Evolutionary conservation across 1,140 invertebrate genomes (phyloP), one percentile per base, ranked within the genome.

Genomic region (Pachypsylla venusta): DNA sequence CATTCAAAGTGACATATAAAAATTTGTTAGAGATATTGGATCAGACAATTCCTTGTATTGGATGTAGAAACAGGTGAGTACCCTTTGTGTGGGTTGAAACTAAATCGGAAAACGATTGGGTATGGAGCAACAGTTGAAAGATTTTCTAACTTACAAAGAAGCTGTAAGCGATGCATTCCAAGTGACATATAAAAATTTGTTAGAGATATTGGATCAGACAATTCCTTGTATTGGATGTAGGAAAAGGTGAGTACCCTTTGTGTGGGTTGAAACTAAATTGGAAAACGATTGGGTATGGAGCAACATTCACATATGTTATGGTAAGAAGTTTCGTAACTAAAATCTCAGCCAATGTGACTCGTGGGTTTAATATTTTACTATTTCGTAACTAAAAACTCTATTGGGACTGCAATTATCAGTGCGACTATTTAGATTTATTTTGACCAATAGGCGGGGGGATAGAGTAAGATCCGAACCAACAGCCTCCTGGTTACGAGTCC

Each of bases 191-290:
- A 81, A 83, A 64, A 84, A 90, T 72, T 81, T 93, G 59, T 77
- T 89, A 65, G 79, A 80, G 64, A 82, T 92, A 67, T 75, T 94
- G 56, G 83, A 87, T 72, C 87, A 92, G 74, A 83, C 82, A 68
- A 88, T 93, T 67, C 88, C 89, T 56, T 94, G 91, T 78, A 87
- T 93, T 68, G 90, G 91, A 53, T 94, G 90, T 72, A 77, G 89
- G 64, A 79, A 86, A 79, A 92, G 87, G 88, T 89, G 76, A 66
- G 61, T n/a, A n/a, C n/a, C n/a, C n/a, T n/a, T n/a, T n/a, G n/a
- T n/a, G n/a, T n/a, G n/a, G n/a, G n/a, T n/a, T n/a, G n/a, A n/a
- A n/a, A n/a, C n/a, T n/a, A n/a, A n/a, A n/a, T n/a, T n/a, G n/a
- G n/a, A n/a, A n/a, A n/a, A n/a, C n/a, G n/a, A n/a, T n/a, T n/a